Conservation (phyloP, 1,140 invertebrate species). For the Drosophila subobscura region DNA sequence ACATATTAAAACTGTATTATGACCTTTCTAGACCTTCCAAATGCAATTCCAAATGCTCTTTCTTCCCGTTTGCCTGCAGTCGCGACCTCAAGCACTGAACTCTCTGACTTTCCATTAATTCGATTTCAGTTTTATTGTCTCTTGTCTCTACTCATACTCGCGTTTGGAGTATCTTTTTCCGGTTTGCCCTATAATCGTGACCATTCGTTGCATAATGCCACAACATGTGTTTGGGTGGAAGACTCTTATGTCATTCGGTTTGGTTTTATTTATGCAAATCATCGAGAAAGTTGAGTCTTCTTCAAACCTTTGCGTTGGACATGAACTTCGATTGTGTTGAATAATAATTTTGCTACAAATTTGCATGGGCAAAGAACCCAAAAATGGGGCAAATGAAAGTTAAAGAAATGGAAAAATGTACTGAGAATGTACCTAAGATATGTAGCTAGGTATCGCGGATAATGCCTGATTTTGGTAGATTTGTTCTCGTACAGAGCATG, state of each 20-base stretch:
- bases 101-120: neutral
- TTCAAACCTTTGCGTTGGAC: constrained; percentile 15
- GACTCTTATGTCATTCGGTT: constrained; percentile 29
- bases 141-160: neutral
- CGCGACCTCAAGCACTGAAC: neutral
- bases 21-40: neutral
- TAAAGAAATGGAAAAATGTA: too few species aligned
- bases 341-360: constrained; percentile 13
- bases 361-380: neutral
- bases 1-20: too few species aligned
- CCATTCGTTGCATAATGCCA: constrained; percentile 23
- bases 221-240: neutral
- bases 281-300: constrained; percentile 27
- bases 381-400: too few species aligned
- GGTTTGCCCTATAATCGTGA: neutral
- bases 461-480: neutral
- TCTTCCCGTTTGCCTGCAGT: neutral
- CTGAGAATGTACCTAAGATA: too few species aligned
- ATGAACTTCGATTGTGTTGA: constrained; percentile 32
- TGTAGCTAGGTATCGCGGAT: neutral
- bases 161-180: constrained; percentile 18
- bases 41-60: too few species aligned
- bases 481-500: neutral
- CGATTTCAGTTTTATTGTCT: constrained; percentile 9
- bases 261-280: constrained; percentile 29